Base-by-base conservation (phyloP, 2,888 invertebrate species). In the Drosophila mimica region DNA sequence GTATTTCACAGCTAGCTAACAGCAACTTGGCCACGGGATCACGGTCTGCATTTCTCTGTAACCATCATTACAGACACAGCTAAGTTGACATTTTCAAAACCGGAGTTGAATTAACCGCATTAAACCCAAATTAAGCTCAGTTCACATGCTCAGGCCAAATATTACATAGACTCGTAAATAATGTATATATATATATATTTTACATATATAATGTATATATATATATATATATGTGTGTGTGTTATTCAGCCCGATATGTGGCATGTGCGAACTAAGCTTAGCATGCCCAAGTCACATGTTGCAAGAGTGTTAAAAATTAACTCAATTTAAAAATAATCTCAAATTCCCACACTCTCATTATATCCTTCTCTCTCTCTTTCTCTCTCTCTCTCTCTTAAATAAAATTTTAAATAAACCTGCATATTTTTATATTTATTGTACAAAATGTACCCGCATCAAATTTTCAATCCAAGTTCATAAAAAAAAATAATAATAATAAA, bases 31-130 rank as follows among this genome's bases (percentile, higher is more conserved):
- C 49, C 34, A 49, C 49, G 60, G 70, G 51, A 60, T 60, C 69
- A 69, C 68, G 53, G 53, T 56, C 75, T 70, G 76, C 66, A 70
- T 66, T 52, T 67, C 59, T 78, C 74, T 78, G 77, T 74, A 78
- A 62, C 58, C 77, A 78, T 49, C 77, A 70, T 78, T 78, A 36
- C 77, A 74, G 78, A 74, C 68, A 76, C 77, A 78, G 77, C 78
- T 78, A 78, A 78, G 77, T 78, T 78, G 77, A 78, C 70, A 74
- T 78, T 78, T 70, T 48, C 63, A 56, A 51, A 52, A 73, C 49
- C 61, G 58, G 43, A 53, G 51, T 64, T 72, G 34, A 56, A 43
- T 61, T 43, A 53, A 51, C 25, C 49, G 49, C 36, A 48, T 33
- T 33, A 51, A 9, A 57, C 9, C 9, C 56, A 28, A 57, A n/a